Conservation (phyloP, 2,797 vertebrate species). For the Hyperoplus lanceolatus region DNA sequence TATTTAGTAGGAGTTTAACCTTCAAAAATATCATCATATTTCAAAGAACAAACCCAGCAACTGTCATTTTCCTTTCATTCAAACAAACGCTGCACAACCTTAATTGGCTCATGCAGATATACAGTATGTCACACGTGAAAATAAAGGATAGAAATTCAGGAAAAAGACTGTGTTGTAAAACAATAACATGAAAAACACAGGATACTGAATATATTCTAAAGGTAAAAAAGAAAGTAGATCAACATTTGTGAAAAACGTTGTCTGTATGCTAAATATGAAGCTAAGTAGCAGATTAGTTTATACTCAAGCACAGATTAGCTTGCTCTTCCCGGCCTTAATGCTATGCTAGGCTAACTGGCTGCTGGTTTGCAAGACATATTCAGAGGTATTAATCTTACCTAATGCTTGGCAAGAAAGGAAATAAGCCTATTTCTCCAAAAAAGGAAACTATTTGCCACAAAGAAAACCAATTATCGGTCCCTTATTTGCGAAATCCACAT, state of each 20-base stretch:
- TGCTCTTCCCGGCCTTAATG: not conserved
- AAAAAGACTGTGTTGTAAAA: not conserved
- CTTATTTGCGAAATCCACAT: not conserved
- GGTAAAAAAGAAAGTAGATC: not conserved
- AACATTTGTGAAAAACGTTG: not conserved
- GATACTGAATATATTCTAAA: not conserved
- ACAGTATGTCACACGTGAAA: too few species aligned
- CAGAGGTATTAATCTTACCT: not conserved
- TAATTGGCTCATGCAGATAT: not conserved
- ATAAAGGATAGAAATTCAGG: not conserved
- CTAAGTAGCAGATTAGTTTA: not conserved
- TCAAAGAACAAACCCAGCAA: not conserved
- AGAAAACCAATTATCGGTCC: not conserved
- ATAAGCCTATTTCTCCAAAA: not conserved
- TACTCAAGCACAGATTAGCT: not conserved
- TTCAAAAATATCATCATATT: not conserved
- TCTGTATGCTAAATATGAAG: not conserved
- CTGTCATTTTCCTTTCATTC: not conserved
- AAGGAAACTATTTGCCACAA: not conserved
- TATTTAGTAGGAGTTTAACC: not conserved
- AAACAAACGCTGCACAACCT: not conserved
- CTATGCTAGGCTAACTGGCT: not conserved
- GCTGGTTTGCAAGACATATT: not conserved
- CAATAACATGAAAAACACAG: not conserved
- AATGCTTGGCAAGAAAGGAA: not conserved